These are phyloP conservation scores for Noctilio leporinus DNA, from an alignment of 2,113 vertebrate genomes.

Conservation along the genomic window DNA sequence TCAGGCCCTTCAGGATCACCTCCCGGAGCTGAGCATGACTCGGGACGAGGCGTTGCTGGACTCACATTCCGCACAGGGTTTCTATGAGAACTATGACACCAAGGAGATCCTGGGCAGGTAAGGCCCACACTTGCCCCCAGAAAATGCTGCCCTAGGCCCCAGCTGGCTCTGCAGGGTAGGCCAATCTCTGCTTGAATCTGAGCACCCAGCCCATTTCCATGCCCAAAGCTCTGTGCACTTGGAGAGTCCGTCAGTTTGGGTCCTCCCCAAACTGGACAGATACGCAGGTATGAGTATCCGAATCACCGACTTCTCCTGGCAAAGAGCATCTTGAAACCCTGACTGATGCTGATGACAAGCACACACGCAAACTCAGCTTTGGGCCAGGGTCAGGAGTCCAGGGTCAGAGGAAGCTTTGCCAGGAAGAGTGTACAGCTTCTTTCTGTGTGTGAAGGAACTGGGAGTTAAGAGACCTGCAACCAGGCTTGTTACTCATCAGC, in stretches of 20 bases:
- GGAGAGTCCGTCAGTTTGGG: not conserved
- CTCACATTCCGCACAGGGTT: constrained; percentile 88
- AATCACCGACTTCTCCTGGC: not conserved
- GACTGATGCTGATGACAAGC: not conserved
- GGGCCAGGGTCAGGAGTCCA: not conserved
- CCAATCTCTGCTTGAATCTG: not conserved
- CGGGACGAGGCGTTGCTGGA: constrained; percentile 87
- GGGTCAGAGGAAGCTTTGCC: not conserved
- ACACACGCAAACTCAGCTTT: not conserved
- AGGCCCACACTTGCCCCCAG: not conserved
- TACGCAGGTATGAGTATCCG: no score
- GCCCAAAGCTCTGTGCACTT: not conserved
- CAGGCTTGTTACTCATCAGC: not conserved
- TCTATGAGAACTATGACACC: constrained; percentile 95
- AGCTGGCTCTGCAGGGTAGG: not conserved
- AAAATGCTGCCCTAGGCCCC: not conserved
- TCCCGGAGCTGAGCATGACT: constrained; percentile 76
- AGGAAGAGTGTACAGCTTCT: not conserved
- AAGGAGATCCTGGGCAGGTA: constrained; percentile 93
- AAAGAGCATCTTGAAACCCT: not conserved
- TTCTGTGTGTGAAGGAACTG: not conserved
- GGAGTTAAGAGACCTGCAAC: not conserved
- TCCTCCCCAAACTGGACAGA: not conserved
- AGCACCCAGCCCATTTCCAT: not conserved
- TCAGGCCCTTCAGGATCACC: not conserved